Base-by-base conservation (phyloP, 2,888 invertebrate genomes). In the Calameuta pallipes region DNA sequence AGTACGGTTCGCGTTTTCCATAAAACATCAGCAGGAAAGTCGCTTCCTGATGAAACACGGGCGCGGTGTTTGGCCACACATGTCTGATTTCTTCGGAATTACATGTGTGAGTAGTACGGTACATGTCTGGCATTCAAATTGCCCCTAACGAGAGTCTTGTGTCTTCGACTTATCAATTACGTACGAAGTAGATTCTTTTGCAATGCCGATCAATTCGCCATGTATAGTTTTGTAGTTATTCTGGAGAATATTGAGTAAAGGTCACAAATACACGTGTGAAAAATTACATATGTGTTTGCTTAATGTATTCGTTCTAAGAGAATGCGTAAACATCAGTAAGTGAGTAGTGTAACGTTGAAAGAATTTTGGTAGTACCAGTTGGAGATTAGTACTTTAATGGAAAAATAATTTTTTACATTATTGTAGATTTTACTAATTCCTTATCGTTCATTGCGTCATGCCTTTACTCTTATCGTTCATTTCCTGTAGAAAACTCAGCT, bases 11-110 rank as follows among this genome's bases (percentile, higher is more conserved):
- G 82, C 76, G 84, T 79, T 86, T 87, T 87, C 85, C 84, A 87
- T 86, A 86, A 87, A 87, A 86, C 85, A 87, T 86, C 83, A 84
- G 82, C 74, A 85, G 81, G 83, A 85, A 87, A 87, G 85, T 56
- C 79, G 81, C 79, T 86, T 87, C 85, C 85, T 84, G 83, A 81
- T 78, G 79, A 80, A 79, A 73, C 56, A 31, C 37, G 34, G 31
- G 69, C 41, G 76, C 73, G 74, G 75, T 36, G 23, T 36, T 70
- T 56, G 23, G 23, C 41, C 41, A 56, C 41, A 56, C 41, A 56
- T 56, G 41, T 23, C 4, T 15, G 31, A 30, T 36, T 30, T 33
- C 74, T 74, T 74, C 15, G 23, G 35, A 68, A 37, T 41, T n/a
- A 69, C 76, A 71, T 70, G 75, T 71, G 34, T n/a, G 56, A 37